A percentile compares a stretch with the other conserved stretches of the same genome.
These are phyloP conservation scores for Taxidea taxus DNA, from an alignment of 2,113 vertebrate species.

Conservation along the genomic window DNA sequence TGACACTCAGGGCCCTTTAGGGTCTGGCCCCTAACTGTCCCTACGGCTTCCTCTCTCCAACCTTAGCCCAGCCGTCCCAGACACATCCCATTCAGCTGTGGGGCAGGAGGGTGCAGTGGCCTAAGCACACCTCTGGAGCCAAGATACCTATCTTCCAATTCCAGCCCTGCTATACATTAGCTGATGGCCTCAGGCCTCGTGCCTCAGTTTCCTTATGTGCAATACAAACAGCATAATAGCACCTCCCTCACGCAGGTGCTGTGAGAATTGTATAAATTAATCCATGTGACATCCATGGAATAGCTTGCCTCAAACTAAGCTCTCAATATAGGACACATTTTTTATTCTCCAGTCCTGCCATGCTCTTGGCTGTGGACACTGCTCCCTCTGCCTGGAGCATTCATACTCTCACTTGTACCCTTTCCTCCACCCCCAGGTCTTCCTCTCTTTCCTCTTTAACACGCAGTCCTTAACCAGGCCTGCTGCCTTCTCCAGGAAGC, in stretches of 20 bases:
- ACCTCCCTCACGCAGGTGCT: neutral
- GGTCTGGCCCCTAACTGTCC: neutral
- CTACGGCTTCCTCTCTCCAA: neutral
- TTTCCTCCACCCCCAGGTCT: neutral
- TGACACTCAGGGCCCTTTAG: neutral
- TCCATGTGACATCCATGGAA: neutral
- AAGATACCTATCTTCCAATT: neutral
- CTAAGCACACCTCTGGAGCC: neutral
- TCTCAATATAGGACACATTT: neutral
- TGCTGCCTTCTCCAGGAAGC: neutral
- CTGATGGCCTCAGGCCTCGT: neutral
- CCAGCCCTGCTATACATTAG: neutral
- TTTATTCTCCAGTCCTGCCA: neutral
- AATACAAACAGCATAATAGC: neutral
- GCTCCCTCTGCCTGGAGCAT: neutral
- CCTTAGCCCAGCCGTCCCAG: neutral
- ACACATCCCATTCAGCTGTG: neutral
- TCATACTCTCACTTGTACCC: neutral
- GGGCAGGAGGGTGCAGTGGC: neutral
- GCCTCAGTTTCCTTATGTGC: neutral
- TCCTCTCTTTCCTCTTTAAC: neutral
- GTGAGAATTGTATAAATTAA: neutral
- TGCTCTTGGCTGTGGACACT: neutral
- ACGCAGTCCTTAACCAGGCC: neutral
- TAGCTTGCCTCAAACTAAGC: neutral